These are phyloP conservation scores for Suricata suricatta DNA, from an alignment of 2,113 vertebrate species.

Conservation along the genomic window DNA sequence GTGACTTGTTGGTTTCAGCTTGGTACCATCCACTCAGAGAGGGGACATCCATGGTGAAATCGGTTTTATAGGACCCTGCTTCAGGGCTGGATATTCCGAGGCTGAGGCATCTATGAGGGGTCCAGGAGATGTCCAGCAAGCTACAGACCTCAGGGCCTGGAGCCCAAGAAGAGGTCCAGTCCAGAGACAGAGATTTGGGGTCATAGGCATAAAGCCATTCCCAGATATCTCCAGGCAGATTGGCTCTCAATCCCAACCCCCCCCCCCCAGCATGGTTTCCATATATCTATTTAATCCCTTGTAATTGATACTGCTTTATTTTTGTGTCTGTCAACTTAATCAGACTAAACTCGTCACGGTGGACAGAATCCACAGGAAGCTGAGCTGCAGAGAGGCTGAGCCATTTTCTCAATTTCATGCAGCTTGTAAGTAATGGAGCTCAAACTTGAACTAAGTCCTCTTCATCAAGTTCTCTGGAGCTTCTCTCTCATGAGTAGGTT, in stretches of 20 bases:
- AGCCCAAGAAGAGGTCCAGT: neutral
- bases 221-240: neutral
- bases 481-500: neutral
- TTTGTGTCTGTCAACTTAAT: neutral
- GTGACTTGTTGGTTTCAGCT: neutral
- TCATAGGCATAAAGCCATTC: neutral
- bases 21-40: neutral
- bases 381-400: neutral
- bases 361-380: neutral
- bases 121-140: neutral
- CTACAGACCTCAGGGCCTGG: neutral
- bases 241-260: neutral
- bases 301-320: neutral
- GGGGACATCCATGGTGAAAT: neutral
- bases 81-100: neutral
- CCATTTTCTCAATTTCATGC: neutral
- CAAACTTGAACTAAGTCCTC: neutral
- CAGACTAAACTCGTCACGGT: neutral
- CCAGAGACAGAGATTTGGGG: neutral
- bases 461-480: neutral
- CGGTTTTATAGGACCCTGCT: neutral
- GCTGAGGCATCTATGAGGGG: neutral
- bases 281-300: neutral
- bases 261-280: neutral
- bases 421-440: neutral